Conservation (phyloP, 2,113 vertebrate species). For the Tychaedon coryphoeus region DNA sequence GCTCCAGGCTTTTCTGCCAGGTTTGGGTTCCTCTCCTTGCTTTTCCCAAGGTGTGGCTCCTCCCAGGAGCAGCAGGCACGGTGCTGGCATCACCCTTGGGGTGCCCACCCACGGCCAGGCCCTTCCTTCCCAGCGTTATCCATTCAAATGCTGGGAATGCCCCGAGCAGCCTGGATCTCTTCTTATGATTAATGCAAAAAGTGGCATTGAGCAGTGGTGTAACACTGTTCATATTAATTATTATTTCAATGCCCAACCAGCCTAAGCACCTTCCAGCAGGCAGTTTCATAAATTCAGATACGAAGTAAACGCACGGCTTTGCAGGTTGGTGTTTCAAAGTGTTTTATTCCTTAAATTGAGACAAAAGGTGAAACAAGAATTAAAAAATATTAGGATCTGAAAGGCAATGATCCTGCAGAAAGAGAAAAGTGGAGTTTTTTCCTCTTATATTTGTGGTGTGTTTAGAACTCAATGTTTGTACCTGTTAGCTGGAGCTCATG, state of each 20-base stretch:
- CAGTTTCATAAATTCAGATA: not conserved
- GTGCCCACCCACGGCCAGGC: not conserved
- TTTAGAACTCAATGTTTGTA: not conserved
- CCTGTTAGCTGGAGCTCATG: not conserved
- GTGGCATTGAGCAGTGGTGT: not conserved
- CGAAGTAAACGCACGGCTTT: accelerated
- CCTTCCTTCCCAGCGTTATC: accelerated
- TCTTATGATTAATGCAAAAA: not conserved
- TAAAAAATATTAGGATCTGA: not conserved
- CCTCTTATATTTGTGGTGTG: not conserved
- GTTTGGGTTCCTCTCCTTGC: not conserved
- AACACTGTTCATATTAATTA: not conserved
- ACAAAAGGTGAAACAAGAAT: not conserved
- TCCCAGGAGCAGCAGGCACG: not conserved
- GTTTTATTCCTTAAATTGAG: not conserved
- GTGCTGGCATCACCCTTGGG: not conserved
- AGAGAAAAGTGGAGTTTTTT: not conserved
- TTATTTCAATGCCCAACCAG: not conserved
- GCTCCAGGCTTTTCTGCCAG: not conserved
- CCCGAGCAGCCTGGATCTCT: not conserved
- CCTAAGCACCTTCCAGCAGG: not conserved
- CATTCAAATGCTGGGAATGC: not conserved
- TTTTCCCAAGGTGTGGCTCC: not conserved
- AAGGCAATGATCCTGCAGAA: not conserved
- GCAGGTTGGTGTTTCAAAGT: not conserved